Percentiles rank a stretch among this genome's conserved stretches.
Conservation (phyloP, 2,113 vertebrate genomes). For the Forbesichthys agassizii region DNA sequence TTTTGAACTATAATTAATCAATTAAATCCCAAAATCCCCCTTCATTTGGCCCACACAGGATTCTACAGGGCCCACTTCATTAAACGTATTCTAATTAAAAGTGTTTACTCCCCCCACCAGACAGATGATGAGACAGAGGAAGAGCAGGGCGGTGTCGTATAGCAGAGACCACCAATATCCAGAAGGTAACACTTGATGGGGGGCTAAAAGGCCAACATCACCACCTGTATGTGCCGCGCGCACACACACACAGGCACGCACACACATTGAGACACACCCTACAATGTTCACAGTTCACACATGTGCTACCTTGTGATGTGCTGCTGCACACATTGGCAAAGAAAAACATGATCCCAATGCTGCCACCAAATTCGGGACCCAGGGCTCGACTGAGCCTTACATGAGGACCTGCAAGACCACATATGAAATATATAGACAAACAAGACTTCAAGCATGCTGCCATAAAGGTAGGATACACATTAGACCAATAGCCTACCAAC, state of each 20-base stretch:
- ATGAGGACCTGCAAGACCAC: constrained; percentile 5
- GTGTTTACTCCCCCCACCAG: constrained; percentile 64
- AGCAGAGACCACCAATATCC: constrained; percentile 87
- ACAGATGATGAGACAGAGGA: constrained; percentile 84
- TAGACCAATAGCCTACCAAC: no score
- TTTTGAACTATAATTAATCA: background rate
- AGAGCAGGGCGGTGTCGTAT: constrained; percentile 79
- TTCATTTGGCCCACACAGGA: background rate
- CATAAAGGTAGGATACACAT: no score
- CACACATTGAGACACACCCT: background rate
- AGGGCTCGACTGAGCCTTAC: constrained; percentile 83
- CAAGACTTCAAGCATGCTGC: no score
- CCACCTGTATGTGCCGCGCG: constrained; percentile 30
- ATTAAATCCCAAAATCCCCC: background rate
- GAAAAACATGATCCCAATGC: constrained; percentile 93
- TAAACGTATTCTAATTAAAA: background rate
- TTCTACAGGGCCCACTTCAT: background rate
- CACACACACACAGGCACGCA: background rate
- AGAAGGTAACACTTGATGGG: constrained; percentile 71
- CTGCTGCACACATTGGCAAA: constrained; percentile 88
- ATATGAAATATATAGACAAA: no score
- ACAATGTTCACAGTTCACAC: no score
- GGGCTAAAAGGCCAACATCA: background rate
- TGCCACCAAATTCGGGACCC: constrained; percentile 90
- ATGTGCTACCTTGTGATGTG: constrained; percentile 70